Percentiles rank a stretch among this genome's conserved stretches.
Evolutionary conservation across 30 jellyfish, hydroid and myxozoan genomes (phyloP).

Genomic region (Haliclystus octoradiatus): DNA sequence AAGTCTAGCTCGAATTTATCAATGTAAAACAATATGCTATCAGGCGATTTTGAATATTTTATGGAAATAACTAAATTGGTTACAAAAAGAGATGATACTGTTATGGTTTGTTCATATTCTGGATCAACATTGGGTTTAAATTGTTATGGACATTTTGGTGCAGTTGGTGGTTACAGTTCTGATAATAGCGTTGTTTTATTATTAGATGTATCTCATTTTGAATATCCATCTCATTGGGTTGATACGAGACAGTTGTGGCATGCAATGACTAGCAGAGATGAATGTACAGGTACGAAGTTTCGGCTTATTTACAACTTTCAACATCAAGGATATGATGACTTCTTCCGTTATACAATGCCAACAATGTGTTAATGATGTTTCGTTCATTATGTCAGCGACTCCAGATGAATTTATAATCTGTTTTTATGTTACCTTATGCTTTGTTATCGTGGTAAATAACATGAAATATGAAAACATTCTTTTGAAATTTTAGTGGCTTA

Average conservation of each 20-base stretch:
- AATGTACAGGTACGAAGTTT: neutral
- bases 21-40: neutral
- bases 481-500: too few species aligned
- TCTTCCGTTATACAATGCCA: too few species aligned
- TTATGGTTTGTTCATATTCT: constrained; percentile 3
- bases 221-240: constrained; percentile 20
- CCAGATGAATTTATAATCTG: too few species aligned
- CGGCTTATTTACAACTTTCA: too few species aligned
- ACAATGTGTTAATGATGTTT: too few species aligned
- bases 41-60: too few species aligned
- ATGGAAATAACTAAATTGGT: too few species aligned
- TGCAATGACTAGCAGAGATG: neutral
- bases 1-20: neutral
- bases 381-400: too few species aligned
- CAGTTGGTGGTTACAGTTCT: constrained; percentile 14
- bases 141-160: constrained; percentile 17
- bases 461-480: too few species aligned
- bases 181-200: constrained; percentile 12
- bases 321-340: too few species aligned
- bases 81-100: constrained; percentile 2
- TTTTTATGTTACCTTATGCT: too few species aligned
- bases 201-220: constrained; percentile 14
- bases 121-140: constrained; percentile 2
- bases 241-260: neutral
- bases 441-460: too few species aligned